Evolutionary conservation across 1,140 invertebrate genomes (phyloP), one percentile per base, ranked within the genome.

Genomic region (Leptopilina boulardi): DNA sequence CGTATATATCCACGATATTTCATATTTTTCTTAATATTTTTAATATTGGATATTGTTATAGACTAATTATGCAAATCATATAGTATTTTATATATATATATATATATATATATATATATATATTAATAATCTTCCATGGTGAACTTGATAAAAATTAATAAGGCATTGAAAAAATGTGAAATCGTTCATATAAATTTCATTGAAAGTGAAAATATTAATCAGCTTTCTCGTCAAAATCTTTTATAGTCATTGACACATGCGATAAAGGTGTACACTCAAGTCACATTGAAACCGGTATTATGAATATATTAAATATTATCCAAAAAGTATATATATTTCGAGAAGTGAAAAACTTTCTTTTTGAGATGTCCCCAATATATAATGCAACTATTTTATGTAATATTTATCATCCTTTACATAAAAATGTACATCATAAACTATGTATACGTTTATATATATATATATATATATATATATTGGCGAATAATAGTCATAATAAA

Each of bases 111-210:
- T n/a, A n/a, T n/a, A n/a, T n/a, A n/a, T n/a, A n/a, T n/a, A n/a
- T n/a, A n/a, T n/a, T n/a, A 66, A 13, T 66, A 30, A 51, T 30
- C 15, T 26, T 11, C 23, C 23, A 13, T 15, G 13, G 30, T 66
- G 59, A 66, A 34, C 59, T 66, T 66, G 59, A 66, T 66, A 34
- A 34, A 66, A 66, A 30, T 66, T 66, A 34, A 66, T 66, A 4
- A 66, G 59, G 59, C 59, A 66, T 66, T 66, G 59, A 30, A n/a
- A 38, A n/a, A 66, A 66, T 23, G 59, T 66, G 59, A 66, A 66
- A 66, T 30, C 23, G 13, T 30, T 23, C 23, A 30, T 59, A 15
- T 59, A 26, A 15, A 66, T n/a, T 34, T 30, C 21, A 34, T 66
- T 30, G 59, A 66, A 66, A 66, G 59, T 30, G 59, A 66, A 30